phyloP scores from a whole-genome alignment of 2,797 vertebrate genomes.

The Philypnodon macrostomus region DNA sequence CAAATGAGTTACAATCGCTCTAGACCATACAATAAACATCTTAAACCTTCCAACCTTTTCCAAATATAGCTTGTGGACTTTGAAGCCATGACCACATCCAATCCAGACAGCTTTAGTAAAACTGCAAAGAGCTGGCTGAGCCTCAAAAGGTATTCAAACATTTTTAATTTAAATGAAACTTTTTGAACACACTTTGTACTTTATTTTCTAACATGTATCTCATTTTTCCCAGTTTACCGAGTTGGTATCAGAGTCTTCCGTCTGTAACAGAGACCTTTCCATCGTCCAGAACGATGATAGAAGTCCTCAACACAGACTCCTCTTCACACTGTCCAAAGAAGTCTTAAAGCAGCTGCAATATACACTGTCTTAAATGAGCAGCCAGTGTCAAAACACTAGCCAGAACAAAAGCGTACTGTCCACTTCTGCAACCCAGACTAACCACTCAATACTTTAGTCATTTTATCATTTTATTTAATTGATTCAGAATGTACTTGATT shows the following conservation, averaged over 20 bases:
- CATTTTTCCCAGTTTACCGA: conserved; percentile 84
- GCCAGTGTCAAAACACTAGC: conserved; percentile 11
- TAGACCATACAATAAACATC: no score
- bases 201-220: background rate
- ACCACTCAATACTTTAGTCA: conserved; percentile 1
- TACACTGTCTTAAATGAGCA: conserved; percentile 39
- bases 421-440: conserved; percentile 43
- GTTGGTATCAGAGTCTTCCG: conserved; percentile 90
- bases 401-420: conserved; percentile 24
- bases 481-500: no score
- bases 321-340: conserved; percentile 88
- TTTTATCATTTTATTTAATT: no score
- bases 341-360: conserved; percentile 61
- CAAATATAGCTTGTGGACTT: conserved; percentile 89
- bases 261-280: conserved; percentile 92
- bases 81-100: conserved; percentile 94
- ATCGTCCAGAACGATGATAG: conserved; percentile 89
- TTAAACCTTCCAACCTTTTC: conserved; percentile 4
- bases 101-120: conserved; percentile 91
- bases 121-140: conserved; percentile 92
- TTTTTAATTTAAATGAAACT: background rate
- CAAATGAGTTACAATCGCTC: no score
- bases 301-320: conserved; percentile 93
- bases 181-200: background rate
- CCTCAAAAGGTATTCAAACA: conserved; percentile 82